Percentiles rank a stretch among this genome's conserved stretches.
Evolutionary conservation across 1,140 invertebrate genomes (phyloP).

Genomic region (Rhopalosiphum maidis): DNA sequence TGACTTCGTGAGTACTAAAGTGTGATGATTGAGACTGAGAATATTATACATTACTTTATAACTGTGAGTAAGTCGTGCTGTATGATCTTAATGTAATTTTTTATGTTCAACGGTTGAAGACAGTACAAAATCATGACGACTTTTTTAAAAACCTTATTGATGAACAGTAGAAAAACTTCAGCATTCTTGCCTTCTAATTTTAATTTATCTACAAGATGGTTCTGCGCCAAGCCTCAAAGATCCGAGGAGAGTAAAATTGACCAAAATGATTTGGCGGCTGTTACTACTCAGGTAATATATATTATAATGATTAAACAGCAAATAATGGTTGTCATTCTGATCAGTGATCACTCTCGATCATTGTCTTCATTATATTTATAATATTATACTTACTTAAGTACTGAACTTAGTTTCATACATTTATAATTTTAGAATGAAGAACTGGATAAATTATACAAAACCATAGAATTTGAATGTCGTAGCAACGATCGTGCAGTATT

Average conservation of each 20-base stretch:
- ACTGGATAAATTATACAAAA: slow-evolving; percentile 80
- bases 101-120: no score
- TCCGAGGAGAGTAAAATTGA: background rate
- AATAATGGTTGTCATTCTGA: background rate
- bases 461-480: slow-evolving; percentile 84
- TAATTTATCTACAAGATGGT: background rate
- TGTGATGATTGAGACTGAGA: no score
- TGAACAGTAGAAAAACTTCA: background rate
- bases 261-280: background rate
- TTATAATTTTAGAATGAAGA: slow-evolving; percentile 60
- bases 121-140: background rate
- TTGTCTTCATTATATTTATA: background rate
- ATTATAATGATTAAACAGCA: background rate
- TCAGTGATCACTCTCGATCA: background rate
- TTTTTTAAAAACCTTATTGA: background rate
- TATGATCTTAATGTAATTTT: no score
- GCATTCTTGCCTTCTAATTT: background rate
- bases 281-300: background rate
- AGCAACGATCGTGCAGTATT: slow-evolving; percentile 87
- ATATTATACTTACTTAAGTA: background rate
- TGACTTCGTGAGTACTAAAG: no score
- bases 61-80: no score
- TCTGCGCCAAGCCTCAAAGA: background rate
- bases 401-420: background rate
- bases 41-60: no score